A percentile compares a stretch with the other conserved stretches of the same genome.
These are phyloP conservation scores for Andricus quercusramuli DNA, from an alignment of 2,888 invertebrate genomes.

Conservation along the genomic window DNA sequence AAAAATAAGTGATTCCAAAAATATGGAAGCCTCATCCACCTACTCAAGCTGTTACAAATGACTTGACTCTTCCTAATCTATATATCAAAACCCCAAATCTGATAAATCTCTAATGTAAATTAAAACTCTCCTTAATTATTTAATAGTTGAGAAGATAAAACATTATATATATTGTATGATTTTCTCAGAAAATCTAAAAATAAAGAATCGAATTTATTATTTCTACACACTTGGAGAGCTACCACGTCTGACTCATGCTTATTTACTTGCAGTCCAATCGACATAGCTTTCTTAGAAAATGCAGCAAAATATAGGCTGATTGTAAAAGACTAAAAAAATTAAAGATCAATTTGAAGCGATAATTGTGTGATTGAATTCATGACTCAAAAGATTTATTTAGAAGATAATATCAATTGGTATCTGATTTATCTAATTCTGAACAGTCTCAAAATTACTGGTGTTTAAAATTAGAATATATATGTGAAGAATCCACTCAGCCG, in stretches of 20 bases:
- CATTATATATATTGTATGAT: not conserved
- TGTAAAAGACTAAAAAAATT: not conserved
- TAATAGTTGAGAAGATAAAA: not conserved
- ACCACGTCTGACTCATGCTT: slow-evolving; percentile 39
- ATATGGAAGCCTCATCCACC: slow-evolving; percentile 8
- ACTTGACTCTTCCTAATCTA: slow-evolving; percentile 16
- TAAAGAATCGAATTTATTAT: slow-evolving; percentile 25
- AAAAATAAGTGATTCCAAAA: slow-evolving; percentile 6
- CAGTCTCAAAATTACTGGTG: not conserved
- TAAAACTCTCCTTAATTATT: not conserved
- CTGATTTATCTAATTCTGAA: not conserved
- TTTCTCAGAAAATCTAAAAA: slow-evolving; percentile 22
- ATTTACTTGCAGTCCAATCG: slow-evolving; percentile 27
- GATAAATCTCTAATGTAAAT: not conserved
- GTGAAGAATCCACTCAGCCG: not conserved
- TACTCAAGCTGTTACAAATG: slow-evolving; percentile 33
- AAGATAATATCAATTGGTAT: not conserved
- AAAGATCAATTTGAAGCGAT: not conserved
- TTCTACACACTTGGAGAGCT: slow-evolving; percentile 34
- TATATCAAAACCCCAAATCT: not conserved
- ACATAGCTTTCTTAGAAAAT: slow-evolving; percentile 1
- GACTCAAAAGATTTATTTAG: too few relatives aligned
- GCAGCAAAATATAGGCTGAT: not conserved
- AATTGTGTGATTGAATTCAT: too few relatives aligned
- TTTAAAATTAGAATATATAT: slow-evolving; percentile 7